Percentiles rank a stretch among this genome's conserved stretches.
Conservation (phyloP, 2,797 vertebrate species). For the Euphonia xanthogaster region DNA sequence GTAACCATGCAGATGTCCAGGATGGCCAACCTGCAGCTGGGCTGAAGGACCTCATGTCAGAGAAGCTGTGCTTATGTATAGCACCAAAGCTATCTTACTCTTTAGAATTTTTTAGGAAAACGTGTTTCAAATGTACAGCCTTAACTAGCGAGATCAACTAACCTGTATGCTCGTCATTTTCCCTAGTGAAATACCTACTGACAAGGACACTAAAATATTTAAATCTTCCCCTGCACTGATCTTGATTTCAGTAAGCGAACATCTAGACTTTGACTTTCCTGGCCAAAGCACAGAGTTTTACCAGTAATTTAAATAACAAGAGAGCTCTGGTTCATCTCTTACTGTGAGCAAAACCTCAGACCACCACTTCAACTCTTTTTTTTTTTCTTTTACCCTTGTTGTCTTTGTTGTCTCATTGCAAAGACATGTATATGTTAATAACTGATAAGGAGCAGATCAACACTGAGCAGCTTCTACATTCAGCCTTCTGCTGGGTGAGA, state of each 20-base stretch:
- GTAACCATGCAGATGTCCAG: not conserved
- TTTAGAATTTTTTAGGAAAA: not conserved
- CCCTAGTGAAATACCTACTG: not conserved
- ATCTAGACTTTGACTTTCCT: not conserved
- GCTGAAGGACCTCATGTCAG: not conserved
- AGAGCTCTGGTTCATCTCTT: not conserved
- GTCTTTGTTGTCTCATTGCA: not conserved
- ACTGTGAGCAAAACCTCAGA: not conserved
- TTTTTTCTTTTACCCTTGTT: not conserved
- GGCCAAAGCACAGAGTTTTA: not conserved
- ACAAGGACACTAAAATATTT: not conserved
- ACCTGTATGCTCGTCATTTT: rapidly evolving
- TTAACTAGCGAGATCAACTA: not conserved
- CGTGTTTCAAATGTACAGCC: not conserved
- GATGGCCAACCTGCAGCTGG: not conserved
- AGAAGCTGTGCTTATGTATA: not conserved
- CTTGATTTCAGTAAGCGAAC: not conserved
- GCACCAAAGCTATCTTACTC: not conserved
- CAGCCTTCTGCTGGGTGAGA: not conserved
- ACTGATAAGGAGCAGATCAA: not conserved
- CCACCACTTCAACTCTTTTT: not conserved
- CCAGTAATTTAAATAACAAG: not conserved
- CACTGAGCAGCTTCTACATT: not conserved
- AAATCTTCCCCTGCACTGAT: not conserved
- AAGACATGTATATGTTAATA: not conserved